Base-by-base conservation (phyloP, 2,113 vertebrate species). In the Channa maculata region DNA sequence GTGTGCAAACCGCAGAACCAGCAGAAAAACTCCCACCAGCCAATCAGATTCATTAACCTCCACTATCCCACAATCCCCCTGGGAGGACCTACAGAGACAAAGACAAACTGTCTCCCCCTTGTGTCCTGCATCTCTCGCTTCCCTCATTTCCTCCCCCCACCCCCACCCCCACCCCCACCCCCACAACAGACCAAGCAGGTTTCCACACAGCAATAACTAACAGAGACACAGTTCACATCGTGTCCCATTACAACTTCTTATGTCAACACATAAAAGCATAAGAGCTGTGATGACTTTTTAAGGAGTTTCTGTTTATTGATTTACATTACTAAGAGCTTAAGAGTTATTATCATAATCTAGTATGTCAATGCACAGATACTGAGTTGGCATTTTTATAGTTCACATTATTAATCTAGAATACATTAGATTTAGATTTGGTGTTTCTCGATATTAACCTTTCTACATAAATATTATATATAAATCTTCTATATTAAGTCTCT, bases 21-120 rank as follows among this genome's bases (percentile, higher is more conserved):
- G 92, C 91, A 91, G 88, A 91, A 92, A 91, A 92, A 85, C 91
- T 90, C 82, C 69, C 72, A 89, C 54, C 76, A 90, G 71, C 87
- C 90, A 91, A 93, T 92, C 91, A 92, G 79, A 87, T 88, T 93
- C 92, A 94, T 94, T 94, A 95, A 93, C 92, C 92, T 92, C 88
- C 80, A 91, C 86, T 75, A 88, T 91, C 82, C 89, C 83, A 89
- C 85, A 89, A 88, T 87, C 86, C 89, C 90, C 78, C 77, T 58
- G 39, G 77, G 85, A 86, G 83, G 65, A 83, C 84, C 79, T 65
- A 86, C 69, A 85, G 83, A 94, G 91, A 93, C 90, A 94, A 91
- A 93, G 92, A 94, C 92, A 93, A 94, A 93, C 91, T 89, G 89
- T 84, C 76, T 85, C 76, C 77, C 79, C 74, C 84, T 75, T 76